phyloP scores from a whole-genome alignment of 2,888 invertebrate species.

The Plagodis dolabraria region DNA sequence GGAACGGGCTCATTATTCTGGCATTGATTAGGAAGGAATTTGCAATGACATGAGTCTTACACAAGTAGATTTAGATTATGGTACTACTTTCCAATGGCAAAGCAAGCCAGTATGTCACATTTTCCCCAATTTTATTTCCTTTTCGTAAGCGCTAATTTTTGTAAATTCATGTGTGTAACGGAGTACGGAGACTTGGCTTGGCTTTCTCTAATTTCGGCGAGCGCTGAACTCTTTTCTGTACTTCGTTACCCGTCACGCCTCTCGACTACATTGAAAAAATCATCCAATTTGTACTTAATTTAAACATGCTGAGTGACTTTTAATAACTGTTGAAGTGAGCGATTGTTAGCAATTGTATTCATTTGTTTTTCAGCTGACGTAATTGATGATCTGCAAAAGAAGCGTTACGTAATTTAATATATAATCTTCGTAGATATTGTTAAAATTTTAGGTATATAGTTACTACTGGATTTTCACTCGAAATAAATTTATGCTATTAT shows the following conservation, averaged over 20 bases:
- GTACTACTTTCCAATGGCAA: no score
- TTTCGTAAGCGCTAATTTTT: constrained; percentile 49
- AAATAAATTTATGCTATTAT: no score
- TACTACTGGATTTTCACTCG: no score
- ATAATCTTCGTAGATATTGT: no score
- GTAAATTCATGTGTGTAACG: constrained; percentile 63
- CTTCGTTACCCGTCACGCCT: constrained; percentile 40
- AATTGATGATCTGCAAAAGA: no score
- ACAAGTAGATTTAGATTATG: no score
- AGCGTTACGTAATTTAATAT: no score
- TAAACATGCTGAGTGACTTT: constrained; percentile 33
- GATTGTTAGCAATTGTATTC: constrained; percentile 6
- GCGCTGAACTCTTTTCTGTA: constrained; percentile 64
- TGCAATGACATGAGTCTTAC: no score
- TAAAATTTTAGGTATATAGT: no score
- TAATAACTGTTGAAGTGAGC: constrained; percentile 25
- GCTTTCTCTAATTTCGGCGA: constrained; percentile 71
- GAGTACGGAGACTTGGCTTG: constrained; percentile 64
- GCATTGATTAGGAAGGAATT: no score
- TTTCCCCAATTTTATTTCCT: constrained; percentile 10
- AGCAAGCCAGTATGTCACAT: constrained; percentile 4
- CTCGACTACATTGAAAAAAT: constrained; percentile 33
- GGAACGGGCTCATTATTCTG: no score
- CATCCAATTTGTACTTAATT: constrained; percentile 32
- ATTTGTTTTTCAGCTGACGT: no score